Evolutionary conservation across 2,888 invertebrate genomes (phyloP), one percentile per base, ranked within the genome.

Genomic region (Trichopria drosophilae): DNA sequence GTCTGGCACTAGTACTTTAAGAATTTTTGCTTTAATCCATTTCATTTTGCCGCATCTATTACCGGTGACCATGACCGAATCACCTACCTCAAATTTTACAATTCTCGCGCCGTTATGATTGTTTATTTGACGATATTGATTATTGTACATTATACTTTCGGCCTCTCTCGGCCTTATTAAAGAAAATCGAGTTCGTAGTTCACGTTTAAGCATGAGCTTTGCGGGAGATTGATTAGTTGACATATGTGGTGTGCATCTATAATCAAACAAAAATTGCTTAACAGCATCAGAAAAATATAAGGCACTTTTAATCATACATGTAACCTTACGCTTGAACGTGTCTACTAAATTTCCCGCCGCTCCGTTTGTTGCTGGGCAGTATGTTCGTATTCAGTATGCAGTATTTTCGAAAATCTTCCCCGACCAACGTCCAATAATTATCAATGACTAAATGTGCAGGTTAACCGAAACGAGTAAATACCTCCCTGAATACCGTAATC

Each of bases 341-440:
- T 42, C 52, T 2, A 57, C 50, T 6, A 57, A 51, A 41, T 55
- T 55, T 35, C 49, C 42, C 22, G 61, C 42, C 51, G 55, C 24
- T 40, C 53, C 24, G 18, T 24, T 23, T 7, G 39, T 39, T 5
- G 39, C 24, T 5, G 24, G 24, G 24, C 26, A 26, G 15, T 55
- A 54, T 7, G 61, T 55, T 6, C 49, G 57, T 13, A 59, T 58
- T 13, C 52, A 54, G 40, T 59, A 59, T 28, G 39, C 48, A 28
- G 63, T 63, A 62, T 5, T 31, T 3, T 51, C 47, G 18, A 51
- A 67, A 63, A 24, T 44, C 47, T 35, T 54, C 31, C 26, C 57
- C 54, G 15, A 13, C 15, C 47, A 66, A 67, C 9, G 63, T 61
- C 24, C 59, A 51, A 6, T 62, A 63, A 35, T 66, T 65, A 40